Evolutionary conservation across 2,888 invertebrate genomes (phyloP).

Genomic region (Nomada flava): DNA sequence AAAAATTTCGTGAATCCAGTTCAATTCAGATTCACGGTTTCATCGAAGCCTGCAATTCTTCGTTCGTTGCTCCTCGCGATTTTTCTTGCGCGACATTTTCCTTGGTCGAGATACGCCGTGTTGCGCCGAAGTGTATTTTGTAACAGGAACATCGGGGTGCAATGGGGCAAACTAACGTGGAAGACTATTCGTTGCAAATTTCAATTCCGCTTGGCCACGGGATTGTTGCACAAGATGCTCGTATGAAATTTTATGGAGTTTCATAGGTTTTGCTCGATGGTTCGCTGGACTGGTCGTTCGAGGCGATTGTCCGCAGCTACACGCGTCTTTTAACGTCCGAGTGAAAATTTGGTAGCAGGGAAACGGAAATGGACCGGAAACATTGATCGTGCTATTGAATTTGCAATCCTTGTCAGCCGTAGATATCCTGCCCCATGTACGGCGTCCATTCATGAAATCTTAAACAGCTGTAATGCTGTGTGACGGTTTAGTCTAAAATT

Average conservation of each 20-base stretch:
- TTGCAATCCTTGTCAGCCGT: not conserved
- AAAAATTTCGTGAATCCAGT: not conserved
- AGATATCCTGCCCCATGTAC: too few relatives aligned
- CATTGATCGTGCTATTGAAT: not conserved
- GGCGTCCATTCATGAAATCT: not conserved
- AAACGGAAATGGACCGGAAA: constrained; percentile 20
- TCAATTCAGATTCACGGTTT: constrained; percentile 11
- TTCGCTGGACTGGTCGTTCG: constrained; percentile 4
- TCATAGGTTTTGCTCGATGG: constrained; percentile 6
- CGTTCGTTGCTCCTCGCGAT: constrained; percentile 32
- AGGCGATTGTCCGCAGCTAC: constrained; percentile 7
- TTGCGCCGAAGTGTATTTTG: not conserved
- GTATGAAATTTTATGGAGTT: constrained; percentile 29
- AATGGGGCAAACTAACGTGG: constrained; percentile 29
- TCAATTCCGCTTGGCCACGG: constrained; percentile 13
- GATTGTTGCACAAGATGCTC: constrained; percentile 12
- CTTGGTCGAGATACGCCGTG: not conserved
- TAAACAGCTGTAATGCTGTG: not conserved
- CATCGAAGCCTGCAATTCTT: constrained; percentile 29
- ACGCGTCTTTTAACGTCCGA: constrained; percentile 9
- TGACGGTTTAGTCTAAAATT: not conserved
- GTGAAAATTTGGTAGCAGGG: not conserved
- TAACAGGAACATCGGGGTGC: not conserved
- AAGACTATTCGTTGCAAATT: constrained; percentile 33
- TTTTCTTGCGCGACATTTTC: constrained; percentile 16